Percentiles rank a stretch among this genome's conserved stretches.
Conservation (phyloP, 2,888 invertebrate species). For the Pachymerium ferrugineum region DNA sequence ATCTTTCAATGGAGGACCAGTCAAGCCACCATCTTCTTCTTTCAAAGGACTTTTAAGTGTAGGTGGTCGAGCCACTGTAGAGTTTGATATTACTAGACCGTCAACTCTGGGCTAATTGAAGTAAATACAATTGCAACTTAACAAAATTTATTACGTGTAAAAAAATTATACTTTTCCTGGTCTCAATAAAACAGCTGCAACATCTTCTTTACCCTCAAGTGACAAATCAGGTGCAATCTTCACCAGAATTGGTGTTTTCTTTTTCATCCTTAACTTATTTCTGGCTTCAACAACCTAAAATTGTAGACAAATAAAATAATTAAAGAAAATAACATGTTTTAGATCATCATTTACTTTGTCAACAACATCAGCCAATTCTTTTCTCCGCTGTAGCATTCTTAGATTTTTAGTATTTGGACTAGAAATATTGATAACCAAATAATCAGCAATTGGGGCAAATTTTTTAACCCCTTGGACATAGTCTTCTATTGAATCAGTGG, state of each 20-base stretch:
- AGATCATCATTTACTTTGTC: slow-evolving; percentile 49
- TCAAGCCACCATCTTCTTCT: slow-evolving; percentile 79
- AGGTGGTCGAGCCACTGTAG: slow-evolving; percentile 70
- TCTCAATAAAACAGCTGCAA: slow-evolving; percentile 60
- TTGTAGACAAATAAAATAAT: too few relatives aligned
- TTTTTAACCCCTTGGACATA: slow-evolving; percentile 77
- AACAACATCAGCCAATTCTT: slow-evolving; percentile 65
- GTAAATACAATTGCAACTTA: too few relatives aligned
- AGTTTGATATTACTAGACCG: slow-evolving; percentile 90
- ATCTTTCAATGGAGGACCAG: slow-evolving; percentile 79
- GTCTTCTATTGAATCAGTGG: slow-evolving; percentile 67
- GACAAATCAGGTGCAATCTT: slow-evolving; percentile 90
- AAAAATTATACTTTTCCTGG: too few relatives aligned
- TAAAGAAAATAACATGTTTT: too few relatives aligned
- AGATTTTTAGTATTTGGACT: slow-evolving; percentile 95
- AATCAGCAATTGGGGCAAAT: slow-evolving; percentile 82
- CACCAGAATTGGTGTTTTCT: slow-evolving; percentile 70
- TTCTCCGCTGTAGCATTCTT: slow-evolving; percentile 71
- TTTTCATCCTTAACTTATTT: slow-evolving; percentile 48
- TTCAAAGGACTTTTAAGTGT: slow-evolving; percentile 55
- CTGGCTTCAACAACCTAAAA: slow-evolving; percentile 51
- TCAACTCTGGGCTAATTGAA: slow-evolving; percentile 67
- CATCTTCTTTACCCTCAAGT: slow-evolving; percentile 67
- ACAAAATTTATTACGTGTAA: too few relatives aligned
- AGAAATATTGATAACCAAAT: slow-evolving; percentile 93